Conservation (phyloP, 2,797 vertebrate genomes). For the Phalloptychus januarius region DNA sequence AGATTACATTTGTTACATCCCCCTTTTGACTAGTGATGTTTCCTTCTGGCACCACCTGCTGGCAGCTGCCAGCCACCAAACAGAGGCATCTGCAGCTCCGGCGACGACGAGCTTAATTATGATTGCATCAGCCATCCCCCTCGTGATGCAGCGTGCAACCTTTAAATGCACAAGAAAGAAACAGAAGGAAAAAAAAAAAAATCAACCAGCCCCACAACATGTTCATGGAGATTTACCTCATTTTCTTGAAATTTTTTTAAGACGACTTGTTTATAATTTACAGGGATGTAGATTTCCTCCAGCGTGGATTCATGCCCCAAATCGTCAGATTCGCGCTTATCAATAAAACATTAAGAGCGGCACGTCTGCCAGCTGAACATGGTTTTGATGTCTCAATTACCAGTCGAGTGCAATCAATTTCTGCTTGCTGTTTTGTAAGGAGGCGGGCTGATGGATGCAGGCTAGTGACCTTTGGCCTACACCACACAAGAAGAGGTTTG, state of each 20-base stretch:
- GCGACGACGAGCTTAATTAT: constrained; percentile 66
- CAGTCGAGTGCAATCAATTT: constrained; percentile 66
- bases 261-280: constrained; percentile 53
- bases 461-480: constrained; percentile 60
- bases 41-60: constrained; percentile 81
- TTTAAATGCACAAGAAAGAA: constrained; percentile 38
- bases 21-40: constrained; percentile 66
- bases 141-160: constrained; percentile 58
- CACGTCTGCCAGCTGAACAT: constrained; percentile 41
- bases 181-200: neutral
- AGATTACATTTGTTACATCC: constrained; percentile 70
- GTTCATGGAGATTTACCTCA: constrained; percentile 10
- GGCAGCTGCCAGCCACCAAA: constrained; percentile 57
- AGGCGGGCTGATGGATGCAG: constrained; percentile 58
- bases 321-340: constrained; percentile 58
- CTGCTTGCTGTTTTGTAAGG: constrained; percentile 52
- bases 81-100: constrained; percentile 46
- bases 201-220: constrained; percentile 7
- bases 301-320: constrained; percentile 53
- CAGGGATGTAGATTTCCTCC: constrained; percentile 51
- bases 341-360: constrained; percentile 73
- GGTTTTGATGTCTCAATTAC: constrained; percentile 74
- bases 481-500: constrained; percentile 42
- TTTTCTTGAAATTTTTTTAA: constrained; percentile 14
- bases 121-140: constrained; percentile 82